Evolutionary conservation across 2,888 invertebrate species (phyloP).

Genomic region (Meteorus cinctellus): DNA sequence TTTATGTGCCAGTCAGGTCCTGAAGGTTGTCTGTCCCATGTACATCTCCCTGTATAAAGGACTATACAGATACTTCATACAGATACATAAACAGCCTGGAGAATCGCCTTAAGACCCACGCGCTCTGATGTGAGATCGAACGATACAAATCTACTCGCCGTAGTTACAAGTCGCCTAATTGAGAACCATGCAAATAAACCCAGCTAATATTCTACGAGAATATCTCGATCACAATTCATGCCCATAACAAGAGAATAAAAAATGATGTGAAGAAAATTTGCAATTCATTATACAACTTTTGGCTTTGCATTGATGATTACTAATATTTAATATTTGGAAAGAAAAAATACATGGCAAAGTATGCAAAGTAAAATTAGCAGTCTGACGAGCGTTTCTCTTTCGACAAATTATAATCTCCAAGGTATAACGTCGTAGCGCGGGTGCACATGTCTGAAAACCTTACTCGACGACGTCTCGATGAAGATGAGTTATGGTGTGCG

Average conservation of each 20-base stretch:
- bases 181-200: constrained; percentile 43
- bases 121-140: constrained; percentile 28
- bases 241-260: neutral
- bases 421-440: constrained; percentile 35
- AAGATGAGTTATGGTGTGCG: constrained; percentile 60
- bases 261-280: neutral
- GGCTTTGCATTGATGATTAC: constrained; percentile 17
- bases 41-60: neutral
- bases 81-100: neutral
- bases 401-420: constrained; percentile 26
- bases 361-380: constrained; percentile 24
- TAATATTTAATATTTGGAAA: constrained; percentile 18
- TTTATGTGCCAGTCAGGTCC: neutral
- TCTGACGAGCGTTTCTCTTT: neutral
- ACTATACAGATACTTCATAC: neutral
- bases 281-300: neutral
- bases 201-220: constrained; percentile 22
- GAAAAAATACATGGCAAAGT: neutral
- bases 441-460: constrained; percentile 35
- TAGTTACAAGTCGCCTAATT: constrained; percentile 44
- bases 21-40: constrained; percentile 7
- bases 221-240: neutral
- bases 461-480: constrained; percentile 57
- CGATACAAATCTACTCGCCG: constrained; percentile 43
- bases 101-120: constrained; percentile 43